Conservation (phyloP, 2,113 vertebrate genomes). For the Grallaria varia region DNA sequence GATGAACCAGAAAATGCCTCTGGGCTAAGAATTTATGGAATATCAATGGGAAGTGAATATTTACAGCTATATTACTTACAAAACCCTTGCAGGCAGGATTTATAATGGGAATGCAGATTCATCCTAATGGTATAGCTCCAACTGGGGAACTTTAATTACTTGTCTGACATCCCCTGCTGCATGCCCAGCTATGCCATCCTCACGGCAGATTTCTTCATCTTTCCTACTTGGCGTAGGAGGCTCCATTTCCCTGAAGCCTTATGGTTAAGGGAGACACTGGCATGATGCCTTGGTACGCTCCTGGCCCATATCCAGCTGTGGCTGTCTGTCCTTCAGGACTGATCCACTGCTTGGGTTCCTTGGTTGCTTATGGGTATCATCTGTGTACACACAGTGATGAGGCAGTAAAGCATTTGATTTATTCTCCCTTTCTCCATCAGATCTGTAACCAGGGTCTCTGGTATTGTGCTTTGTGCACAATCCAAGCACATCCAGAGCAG, state of each 20-base stretch:
- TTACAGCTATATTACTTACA: slow-evolving; percentile 25
- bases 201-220: not conserved
- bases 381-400: not conserved
- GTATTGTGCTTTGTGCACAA: not conserved
- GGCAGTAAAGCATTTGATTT: not conserved
- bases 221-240: slow-evolving; percentile 4
- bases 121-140: not conserved
- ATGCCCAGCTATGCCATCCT: slow-evolving; percentile 29
- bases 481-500: not conserved
- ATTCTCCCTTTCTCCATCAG: not conserved
- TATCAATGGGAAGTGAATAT: not conserved
- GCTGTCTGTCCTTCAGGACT: not conserved
- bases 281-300: not conserved
- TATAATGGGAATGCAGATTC: slow-evolving; percentile 1
- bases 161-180: slow-evolving; percentile 12
- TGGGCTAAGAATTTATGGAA: not conserved
- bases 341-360: not conserved
- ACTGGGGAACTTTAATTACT: slow-evolving; percentile 8
- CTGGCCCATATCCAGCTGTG: slow-evolving; percentile 10
- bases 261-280: not conserved
- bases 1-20: not conserved
- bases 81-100: not conserved
- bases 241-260: slow-evolving; percentile 21
- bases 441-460: not conserved
- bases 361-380: not conserved